A percentile compares a stretch with the other conserved stretches of the same genome.
Evolutionary conservation across 2,888 invertebrate genomes (phyloP).

Genomic region (Mongoloraphidia duomilia): DNA sequence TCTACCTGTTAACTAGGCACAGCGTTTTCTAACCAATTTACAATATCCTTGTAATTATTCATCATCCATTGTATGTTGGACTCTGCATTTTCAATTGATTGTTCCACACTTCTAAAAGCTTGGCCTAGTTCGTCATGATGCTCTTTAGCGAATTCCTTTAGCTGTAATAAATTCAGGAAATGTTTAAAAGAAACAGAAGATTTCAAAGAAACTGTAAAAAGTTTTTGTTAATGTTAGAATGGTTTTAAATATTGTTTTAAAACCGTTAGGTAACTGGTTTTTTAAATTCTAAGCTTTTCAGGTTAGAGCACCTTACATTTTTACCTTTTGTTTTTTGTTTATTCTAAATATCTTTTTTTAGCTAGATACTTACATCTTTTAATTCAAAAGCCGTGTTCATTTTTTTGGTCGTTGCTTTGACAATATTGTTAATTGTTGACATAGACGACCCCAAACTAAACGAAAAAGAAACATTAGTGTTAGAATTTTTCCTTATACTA

Average conservation of each 20-base stretch:
- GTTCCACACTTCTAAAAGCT: constrained; percentile 53
- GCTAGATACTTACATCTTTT: constrained; percentile 45
- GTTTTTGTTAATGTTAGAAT: not conserved
- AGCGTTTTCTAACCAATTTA: constrained; percentile 42
- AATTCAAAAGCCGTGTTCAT: constrained; percentile 64
- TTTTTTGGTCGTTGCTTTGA: constrained; percentile 56
- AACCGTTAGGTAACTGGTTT: not conserved
- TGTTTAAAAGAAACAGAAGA: constrained; percentile 3
- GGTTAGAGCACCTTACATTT: not conserved
- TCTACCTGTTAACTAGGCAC: not conserved
- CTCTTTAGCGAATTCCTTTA: constrained; percentile 50
- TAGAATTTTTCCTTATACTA: not conserved
- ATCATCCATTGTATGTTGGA: constrained; percentile 78
- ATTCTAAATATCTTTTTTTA: not conserved
- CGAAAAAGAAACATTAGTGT: constrained; percentile 13
- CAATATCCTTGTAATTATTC: constrained; percentile 55
- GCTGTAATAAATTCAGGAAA: constrained; percentile 30
- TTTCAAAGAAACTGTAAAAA: not conserved
- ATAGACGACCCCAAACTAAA: constrained; percentile 60
- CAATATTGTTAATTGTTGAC: constrained; percentile 51
- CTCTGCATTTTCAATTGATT: constrained; percentile 65
- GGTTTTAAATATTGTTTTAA: not conserved
- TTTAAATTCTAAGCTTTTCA: not conserved
- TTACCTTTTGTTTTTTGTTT: not conserved
- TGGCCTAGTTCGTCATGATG: constrained; percentile 50